phyloP scores from a whole-genome alignment of 92 coral and sea anemone genomes.

The Galaxea fascicularis region DNA sequence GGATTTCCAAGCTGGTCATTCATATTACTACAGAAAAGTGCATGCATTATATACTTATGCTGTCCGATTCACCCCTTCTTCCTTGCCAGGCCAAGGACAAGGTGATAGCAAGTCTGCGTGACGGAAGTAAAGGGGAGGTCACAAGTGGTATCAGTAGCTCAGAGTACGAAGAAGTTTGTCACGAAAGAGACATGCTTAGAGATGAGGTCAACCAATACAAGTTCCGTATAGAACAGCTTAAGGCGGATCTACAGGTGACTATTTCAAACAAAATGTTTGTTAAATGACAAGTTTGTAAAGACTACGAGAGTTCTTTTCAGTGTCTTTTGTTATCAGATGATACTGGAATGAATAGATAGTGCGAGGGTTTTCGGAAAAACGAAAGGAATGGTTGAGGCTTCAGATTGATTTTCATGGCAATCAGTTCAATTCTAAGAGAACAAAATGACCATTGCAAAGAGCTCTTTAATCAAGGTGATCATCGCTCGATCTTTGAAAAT shows the following conservation, averaged over 20 bases:
- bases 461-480: no score
- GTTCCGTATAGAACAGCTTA: constrained; percentile 88
- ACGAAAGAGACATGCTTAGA: constrained; percentile 87
- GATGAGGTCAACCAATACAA: constrained; percentile 93
- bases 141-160: constrained; percentile 78
- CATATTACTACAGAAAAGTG: not conserved
- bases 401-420: no score
- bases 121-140: constrained; percentile 89
- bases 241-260: constrained; percentile 90
- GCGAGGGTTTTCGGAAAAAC: no score
- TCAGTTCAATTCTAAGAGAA: no score
- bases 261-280: no score
- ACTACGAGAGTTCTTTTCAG: no score
- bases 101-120: constrained; percentile 91
- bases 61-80: not conserved
- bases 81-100: constrained; percentile 87
- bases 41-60: not conserved
- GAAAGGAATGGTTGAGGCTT: no score
- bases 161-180: constrained; percentile 94
- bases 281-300: no score
- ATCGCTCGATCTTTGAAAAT: no score
- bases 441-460: no score
- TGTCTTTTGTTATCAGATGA: no score
- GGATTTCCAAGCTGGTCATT: not conserved
- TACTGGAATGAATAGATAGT: no score